A percentile compares a stretch with the other conserved stretches of the same genome.
These are phyloP conservation scores for Mactromeris polynyma DNA, from an alignment of 2,888 invertebrate genomes.

Conservation along the genomic window DNA sequence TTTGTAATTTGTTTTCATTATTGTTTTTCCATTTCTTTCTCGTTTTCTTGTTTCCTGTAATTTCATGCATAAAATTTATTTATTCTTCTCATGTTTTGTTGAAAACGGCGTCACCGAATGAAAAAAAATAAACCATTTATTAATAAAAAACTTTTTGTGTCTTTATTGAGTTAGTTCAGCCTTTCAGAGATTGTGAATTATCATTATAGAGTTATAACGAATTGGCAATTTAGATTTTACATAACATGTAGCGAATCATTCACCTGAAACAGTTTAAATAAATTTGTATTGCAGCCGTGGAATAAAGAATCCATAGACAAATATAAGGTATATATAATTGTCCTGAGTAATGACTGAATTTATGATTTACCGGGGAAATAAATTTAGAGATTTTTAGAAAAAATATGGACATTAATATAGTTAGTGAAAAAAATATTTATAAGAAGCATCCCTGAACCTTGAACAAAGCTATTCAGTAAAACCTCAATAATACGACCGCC, in stretches of 20 bases:
- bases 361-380: too few relatives aligned
- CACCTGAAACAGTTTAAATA: neutral
- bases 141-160: neutral
- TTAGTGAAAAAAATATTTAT: too few relatives aligned
- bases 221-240: neutral
- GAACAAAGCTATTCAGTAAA: too few relatives aligned
- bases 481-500: too few relatives aligned
- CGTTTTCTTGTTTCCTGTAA: conserved; percentile 36
- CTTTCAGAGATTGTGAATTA: neutral
- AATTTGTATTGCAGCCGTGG: too few relatives aligned
- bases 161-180: neutral
- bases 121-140: conserved; percentile 34
- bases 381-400: too few relatives aligned
- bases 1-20: conserved; percentile 43
- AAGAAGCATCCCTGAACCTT: too few relatives aligned
- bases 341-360: too few relatives aligned
- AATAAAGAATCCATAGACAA: too few relatives aligned
- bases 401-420: too few relatives aligned
- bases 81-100: conserved; percentile 45
- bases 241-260: neutral
- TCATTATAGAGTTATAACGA: neutral
- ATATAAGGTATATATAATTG: too few relatives aligned
- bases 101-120: conserved; percentile 13
- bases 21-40: conserved; percentile 30
- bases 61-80: conserved; percentile 42